Conservation (phyloP, 2,888 invertebrate genomes). For the Muschampia staudingeri region DNA sequence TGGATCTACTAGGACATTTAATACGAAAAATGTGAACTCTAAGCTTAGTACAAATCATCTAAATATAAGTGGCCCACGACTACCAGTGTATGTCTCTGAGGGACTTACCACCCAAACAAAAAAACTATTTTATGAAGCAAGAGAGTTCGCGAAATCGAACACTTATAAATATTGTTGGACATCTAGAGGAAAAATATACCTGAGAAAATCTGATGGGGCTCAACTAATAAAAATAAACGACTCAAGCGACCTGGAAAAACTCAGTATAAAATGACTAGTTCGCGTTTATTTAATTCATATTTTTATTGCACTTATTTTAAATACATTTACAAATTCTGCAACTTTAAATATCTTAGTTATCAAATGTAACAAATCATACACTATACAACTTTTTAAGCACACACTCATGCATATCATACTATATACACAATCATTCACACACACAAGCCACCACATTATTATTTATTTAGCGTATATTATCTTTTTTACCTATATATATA, state of each 20-base stretch:
- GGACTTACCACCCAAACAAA: constrained; percentile 33
- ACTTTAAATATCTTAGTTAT: neutral
- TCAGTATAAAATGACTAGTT: constrained; percentile 18
- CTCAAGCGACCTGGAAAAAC: constrained; percentile 17
- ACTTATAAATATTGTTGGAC: constrained; percentile 43
- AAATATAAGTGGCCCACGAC: constrained; percentile 28
- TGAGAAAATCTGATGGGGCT: constrained; percentile 42
- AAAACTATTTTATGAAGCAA: constrained; percentile 31
- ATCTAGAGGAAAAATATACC: constrained; percentile 41
- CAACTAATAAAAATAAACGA: constrained; percentile 27
- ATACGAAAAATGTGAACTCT: constrained; percentile 31
- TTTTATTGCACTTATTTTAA: neutral
- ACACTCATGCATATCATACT: neutral
- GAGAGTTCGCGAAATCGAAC: constrained; percentile 37
- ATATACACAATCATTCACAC: neutral
- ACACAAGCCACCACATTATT: neutral
- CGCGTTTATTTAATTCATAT: neutral
- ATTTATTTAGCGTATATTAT: neutral
- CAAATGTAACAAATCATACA: neutral
- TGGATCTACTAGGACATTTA: constrained; percentile 9
- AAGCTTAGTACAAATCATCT: constrained; percentile 37
- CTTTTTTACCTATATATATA: neutral
- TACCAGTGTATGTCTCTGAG: constrained; percentile 41
- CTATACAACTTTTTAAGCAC: neutral
- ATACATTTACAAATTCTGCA: neutral